phyloP scores from a whole-genome alignment of 2,113 vertebrate genomes.

The Sprattus sprattus region DNA sequence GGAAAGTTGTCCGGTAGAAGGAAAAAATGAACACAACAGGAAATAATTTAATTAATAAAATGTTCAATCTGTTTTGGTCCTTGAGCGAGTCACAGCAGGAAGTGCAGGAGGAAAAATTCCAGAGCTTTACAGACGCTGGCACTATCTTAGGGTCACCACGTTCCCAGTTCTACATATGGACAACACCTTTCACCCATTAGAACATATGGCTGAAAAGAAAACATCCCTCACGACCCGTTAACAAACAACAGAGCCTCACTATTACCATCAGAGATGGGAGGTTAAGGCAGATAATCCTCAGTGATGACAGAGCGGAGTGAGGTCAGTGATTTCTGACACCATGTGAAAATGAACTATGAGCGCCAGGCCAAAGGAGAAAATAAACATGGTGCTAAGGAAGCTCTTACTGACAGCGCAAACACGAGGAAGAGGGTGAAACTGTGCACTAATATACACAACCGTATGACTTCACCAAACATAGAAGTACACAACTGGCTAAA shows the following conservation, averaged over 20 bases:
- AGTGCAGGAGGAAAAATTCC: neutral
- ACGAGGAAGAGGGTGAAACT: neutral
- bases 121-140: neutral
- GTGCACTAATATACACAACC: neutral
- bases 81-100: too few species aligned
- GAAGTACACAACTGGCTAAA: neutral
- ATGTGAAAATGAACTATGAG: neutral
- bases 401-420: neutral
- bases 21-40: too few species aligned
- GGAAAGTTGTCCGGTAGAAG: too few species aligned
- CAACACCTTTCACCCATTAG: neutral
- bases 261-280: neutral
- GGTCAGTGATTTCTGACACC: neutral
- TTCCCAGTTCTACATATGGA: neutral
- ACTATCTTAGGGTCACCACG: neutral
- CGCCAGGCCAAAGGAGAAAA: neutral
- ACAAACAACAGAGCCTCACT: neutral
- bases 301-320: neutral
- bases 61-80: too few species aligned
- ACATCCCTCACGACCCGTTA: neutral
- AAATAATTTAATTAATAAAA: too few species aligned
- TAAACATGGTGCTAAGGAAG: neutral
- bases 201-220: neutral
- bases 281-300: constrained; percentile 3
- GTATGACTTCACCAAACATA: neutral